These are phyloP conservation scores for Clanis bilineata DNA, from an alignment of 2,888 invertebrate genomes.

Conservation along the genomic window DNA sequence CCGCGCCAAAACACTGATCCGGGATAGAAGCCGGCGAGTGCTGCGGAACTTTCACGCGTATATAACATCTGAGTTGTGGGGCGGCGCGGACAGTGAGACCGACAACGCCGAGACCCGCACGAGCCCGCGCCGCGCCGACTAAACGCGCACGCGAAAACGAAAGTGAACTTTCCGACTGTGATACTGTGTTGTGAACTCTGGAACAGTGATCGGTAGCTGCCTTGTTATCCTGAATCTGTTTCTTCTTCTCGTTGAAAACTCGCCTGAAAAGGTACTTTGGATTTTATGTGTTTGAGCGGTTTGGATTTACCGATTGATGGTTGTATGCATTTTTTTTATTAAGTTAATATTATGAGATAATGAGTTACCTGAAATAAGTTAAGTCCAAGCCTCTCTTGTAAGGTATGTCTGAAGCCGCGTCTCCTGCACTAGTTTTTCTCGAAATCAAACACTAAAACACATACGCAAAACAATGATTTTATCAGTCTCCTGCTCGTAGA, in stretches of 20 bases:
- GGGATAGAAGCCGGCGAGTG: slow-evolving; percentile 62
- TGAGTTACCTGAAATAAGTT: slow-evolving; percentile 26
- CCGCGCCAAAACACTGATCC: slow-evolving; percentile 60
- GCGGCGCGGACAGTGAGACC: slow-evolving; percentile 74
- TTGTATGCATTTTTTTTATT: neutral
- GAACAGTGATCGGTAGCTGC: slow-evolving; percentile 76
- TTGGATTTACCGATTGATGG: neutral
- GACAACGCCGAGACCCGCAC: slow-evolving; percentile 49
- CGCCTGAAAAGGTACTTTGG: slow-evolving; percentile 69
- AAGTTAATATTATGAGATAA: neutral
- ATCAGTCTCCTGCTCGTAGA: too few relatives aligned
- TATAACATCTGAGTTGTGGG: slow-evolving; percentile 62
- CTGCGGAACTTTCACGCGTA: slow-evolving; percentile 78
- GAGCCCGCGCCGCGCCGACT: slow-evolving; percentile 35
- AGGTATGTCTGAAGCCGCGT: neutral
- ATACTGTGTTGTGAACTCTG: slow-evolving; percentile 71
- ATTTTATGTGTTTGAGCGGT: slow-evolving; percentile 31
- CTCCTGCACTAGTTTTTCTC: too few relatives aligned
- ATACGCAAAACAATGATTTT: too few relatives aligned
- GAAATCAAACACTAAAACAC: too few relatives aligned
- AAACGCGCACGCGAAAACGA: slow-evolving; percentile 62
- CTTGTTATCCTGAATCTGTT: slow-evolving; percentile 78
- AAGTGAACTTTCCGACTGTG: slow-evolving; percentile 70
- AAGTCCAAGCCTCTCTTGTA: neutral
- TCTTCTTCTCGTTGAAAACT: slow-evolving; percentile 51